Evolutionary conservation across 1,140 invertebrate genomes (phyloP).

Genomic region (Limonius californicus): DNA sequence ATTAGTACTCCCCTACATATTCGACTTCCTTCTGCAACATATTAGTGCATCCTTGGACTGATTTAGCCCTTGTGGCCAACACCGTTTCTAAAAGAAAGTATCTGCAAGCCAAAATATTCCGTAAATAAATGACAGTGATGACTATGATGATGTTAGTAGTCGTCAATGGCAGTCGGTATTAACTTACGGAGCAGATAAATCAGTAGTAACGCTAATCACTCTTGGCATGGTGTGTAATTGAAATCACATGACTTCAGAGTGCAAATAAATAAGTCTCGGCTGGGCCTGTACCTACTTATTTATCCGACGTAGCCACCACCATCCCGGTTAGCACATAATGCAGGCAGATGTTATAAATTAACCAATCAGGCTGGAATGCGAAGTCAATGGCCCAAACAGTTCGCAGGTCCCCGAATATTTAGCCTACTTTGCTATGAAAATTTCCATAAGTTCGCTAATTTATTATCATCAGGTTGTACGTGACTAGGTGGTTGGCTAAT

Average conservation of each 20-base stretch:
- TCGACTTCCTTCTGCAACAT: too few relatives aligned
- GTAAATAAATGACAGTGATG: too few relatives aligned
- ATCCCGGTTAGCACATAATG: neutral
- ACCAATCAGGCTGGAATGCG: conserved; percentile 28
- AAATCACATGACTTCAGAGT: neutral
- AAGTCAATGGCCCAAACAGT: conserved; percentile 30
- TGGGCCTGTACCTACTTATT: neutral
- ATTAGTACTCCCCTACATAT: too few relatives aligned
- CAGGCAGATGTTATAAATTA: conserved; percentile 21
- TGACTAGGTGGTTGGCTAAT: too few relatives aligned
- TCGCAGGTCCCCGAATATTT: conserved; percentile 25
- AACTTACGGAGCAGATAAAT: neutral
- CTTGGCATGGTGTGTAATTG: neutral
- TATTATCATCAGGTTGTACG: neutral
- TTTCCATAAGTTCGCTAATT: conserved; percentile 7
- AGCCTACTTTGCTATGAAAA: conserved; percentile 26
- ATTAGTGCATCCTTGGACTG: too few relatives aligned
- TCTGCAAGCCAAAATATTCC: too few relatives aligned
- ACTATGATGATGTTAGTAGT: too few relatives aligned
- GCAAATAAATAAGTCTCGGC: neutral
- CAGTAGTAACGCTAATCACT: neutral
- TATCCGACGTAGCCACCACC: neutral
- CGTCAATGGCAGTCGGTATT: neutral
- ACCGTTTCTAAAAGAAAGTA: too few relatives aligned
- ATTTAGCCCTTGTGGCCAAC: too few relatives aligned